Conservation (phyloP, 2,113 vertebrate species). For the Turnix velox region DNA sequence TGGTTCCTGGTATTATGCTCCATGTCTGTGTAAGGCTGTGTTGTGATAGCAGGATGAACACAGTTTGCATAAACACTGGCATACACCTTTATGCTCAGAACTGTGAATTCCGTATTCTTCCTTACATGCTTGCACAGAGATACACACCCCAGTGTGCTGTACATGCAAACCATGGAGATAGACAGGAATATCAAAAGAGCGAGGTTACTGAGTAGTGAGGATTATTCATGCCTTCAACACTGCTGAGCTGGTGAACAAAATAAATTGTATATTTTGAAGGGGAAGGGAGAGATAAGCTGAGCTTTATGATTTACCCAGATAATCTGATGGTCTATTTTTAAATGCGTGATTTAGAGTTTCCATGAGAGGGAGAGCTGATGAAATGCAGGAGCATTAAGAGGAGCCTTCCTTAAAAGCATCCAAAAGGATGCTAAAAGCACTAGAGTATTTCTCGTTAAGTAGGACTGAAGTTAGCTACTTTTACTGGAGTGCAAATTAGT, state of each 20-base stretch:
- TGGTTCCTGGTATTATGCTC: background rate
- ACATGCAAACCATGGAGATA: background rate
- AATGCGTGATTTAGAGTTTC: constrained; percentile 54
- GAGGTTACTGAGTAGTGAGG: constrained; percentile 7
- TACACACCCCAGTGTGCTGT: background rate
- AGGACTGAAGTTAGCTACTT: background rate
- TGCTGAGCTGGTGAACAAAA: constrained; percentile 42
- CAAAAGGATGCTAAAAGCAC: background rate
- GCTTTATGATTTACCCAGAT: constrained; percentile 71
- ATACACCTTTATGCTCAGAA: background rate
- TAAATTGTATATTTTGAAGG: constrained; percentile 59
- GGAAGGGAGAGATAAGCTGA: constrained; percentile 59
- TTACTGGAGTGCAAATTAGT: background rate
- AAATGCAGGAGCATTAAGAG: background rate
- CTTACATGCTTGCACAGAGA: background rate
- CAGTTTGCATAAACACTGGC: background rate
- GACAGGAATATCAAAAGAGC: background rate
- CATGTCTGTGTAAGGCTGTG: background rate
- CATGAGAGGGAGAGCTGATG: constrained; percentile 13
- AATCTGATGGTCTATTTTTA: constrained; percentile 73
- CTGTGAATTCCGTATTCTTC: background rate
- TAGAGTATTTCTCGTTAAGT: background rate
- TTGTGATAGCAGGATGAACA: background rate
- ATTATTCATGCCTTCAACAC: constrained; percentile 10
- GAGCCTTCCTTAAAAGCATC: background rate